Conservation (phyloP, 2,113 vertebrate genomes). For the Perccottus glenii region DNA sequence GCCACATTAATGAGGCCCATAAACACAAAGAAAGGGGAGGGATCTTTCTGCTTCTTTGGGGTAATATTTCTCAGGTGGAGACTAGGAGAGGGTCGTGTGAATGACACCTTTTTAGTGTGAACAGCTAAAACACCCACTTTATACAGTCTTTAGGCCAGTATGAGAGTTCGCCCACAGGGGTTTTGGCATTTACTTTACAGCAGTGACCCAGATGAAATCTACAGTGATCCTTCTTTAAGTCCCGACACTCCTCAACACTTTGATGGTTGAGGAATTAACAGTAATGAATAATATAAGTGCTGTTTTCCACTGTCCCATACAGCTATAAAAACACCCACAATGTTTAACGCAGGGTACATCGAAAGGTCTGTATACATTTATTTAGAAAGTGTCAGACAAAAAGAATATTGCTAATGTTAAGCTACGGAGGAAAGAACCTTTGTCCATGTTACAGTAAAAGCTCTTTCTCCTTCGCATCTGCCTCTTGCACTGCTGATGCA, state of each 20-base stretch:
- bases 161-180: too few relatives aligned
- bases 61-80: slow-evolving; percentile 11
- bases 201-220: not conserved
- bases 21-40: slow-evolving; percentile 19
- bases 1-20: slow-evolving; percentile 17
- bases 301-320: not conserved
- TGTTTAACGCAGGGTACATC: not conserved
- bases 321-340: slow-evolving; percentile 5
- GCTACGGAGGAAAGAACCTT: not conserved
- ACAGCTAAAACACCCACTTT: too few relatives aligned
- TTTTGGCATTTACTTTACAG: not conserved
- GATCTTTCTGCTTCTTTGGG: slow-evolving; percentile 29
- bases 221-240: too few relatives aligned
- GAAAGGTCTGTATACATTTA: not conserved
- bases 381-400: not conserved
- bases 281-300: not conserved
- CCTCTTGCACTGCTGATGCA: slow-evolving; percentile 9
- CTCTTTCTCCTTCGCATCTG: slow-evolving; percentile 29
- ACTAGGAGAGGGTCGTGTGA: slow-evolving; percentile 8
- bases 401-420: too few relatives aligned
- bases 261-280: not conserved
- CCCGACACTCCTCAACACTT: not conserved
- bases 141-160: not conserved
- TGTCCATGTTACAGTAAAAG: not conserved
- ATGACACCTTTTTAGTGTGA: slow-evolving; percentile 23